Evolutionary conservation across 1,140 invertebrate species (phyloP).

Genomic region (Drosophila rufa): DNA sequence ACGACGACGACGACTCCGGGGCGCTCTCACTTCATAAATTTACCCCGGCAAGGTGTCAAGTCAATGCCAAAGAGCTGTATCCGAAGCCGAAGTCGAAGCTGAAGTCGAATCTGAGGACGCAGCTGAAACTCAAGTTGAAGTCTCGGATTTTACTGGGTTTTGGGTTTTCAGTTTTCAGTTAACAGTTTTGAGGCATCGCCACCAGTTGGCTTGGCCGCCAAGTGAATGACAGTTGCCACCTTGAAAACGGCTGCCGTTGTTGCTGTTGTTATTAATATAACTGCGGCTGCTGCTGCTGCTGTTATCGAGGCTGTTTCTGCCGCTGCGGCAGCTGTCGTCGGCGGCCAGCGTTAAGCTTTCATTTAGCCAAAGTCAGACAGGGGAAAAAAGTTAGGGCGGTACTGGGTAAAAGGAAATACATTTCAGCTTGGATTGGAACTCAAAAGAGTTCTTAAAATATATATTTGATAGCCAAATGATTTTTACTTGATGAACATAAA

Average conservation of each 20-base stretch:
- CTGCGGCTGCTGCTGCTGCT: slow-evolving; percentile 29
- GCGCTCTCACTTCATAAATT: slow-evolving; percentile 81
- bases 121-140: slow-evolving; percentile 38
- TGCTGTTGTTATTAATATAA: slow-evolving; percentile 19
- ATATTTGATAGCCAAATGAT: not conserved
- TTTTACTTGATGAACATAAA: too few relatives aligned
- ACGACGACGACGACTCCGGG: slow-evolving; percentile 32
- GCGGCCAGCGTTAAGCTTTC: slow-evolving; percentile 66
- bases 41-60: slow-evolving; percentile 75
- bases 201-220: slow-evolving; percentile 56
- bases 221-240: slow-evolving; percentile 81
- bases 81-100: slow-evolving; percentile 46
- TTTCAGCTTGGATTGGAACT: not conserved
- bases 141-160: slow-evolving; percentile 23
- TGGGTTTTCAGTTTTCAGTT: slow-evolving; percentile 37
- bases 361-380: slow-evolving; percentile 54
- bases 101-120: slow-evolving; percentile 18
- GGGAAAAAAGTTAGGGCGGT: not conserved
- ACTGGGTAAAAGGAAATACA: not conserved
- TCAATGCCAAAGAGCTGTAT: slow-evolving; percentile 68
- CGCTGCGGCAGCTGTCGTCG: slow-evolving; percentile 66
- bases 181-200: slow-evolving; percentile 35
- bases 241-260: slow-evolving; percentile 60
- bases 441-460: not conserved
- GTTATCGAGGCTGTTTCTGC: slow-evolving; percentile 33